Evolutionary conservation across 2,113 vertebrate species (phyloP), one percentile per base, ranked within the genome.

Genomic region (Hydrolagus affinis): DNA sequence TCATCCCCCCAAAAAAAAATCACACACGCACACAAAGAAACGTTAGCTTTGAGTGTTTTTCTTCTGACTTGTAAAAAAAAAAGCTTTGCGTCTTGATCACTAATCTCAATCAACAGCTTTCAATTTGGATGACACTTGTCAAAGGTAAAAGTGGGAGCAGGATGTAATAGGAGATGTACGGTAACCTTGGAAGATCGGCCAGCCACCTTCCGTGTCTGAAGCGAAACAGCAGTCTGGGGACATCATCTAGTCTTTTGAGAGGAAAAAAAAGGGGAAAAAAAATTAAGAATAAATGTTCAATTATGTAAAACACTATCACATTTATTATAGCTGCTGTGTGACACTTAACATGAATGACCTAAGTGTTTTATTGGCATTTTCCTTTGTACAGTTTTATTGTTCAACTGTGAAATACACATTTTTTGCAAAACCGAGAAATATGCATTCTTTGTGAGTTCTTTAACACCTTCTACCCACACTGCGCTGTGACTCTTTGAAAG

Each of bases 271-370:
- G 88, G 88, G 88, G 88, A 88, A 83, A 60, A 83, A 83, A 60
- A 83, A 83, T 66, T 83, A 28, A 83, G 66, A 62, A 15, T 30
- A 83, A 66, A 68, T 83, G 78, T 66, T 83, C 17, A 32, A 83
- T 83, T 83, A 83, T 83, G 78, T 88, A 90, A 90, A 83, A 90
- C 90, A 90, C 90, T 90, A 90, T 87, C 89, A 75, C 44, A 86
- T 89, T 88, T 88, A 89, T 89, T 87, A 87, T 90, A 88, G 90
- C 90, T 90, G 89, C 89, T 90, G 89, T 87, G 87, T 89, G 85
- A 89, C 68, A 86, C 88, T 89, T 86, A 86, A 85, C 88, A 88
- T 70, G 85, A 88, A 88, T 89, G 85, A 87, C 86, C 86, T 60
- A 30, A 64, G 85, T 88, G 86, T 86, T 83, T 66, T 80, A 85